Evolutionary conservation across 1,140 invertebrate genomes (phyloP).

Genomic region (Ephestia elutella): DNA sequence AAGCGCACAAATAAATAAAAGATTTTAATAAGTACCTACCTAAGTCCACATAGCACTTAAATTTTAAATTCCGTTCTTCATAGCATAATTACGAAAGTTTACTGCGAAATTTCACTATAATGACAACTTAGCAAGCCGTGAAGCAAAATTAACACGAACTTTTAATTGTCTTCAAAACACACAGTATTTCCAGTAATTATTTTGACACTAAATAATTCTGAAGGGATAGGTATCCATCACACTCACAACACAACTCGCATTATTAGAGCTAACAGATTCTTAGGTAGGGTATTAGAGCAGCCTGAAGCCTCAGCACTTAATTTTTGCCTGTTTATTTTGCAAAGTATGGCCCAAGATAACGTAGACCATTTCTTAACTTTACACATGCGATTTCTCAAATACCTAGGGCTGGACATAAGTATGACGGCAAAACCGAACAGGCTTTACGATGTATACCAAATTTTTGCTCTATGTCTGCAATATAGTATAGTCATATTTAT

Average conservation of each 20-base stretch:
- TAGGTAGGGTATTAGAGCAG: too few relatives aligned
- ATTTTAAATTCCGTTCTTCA: neutral
- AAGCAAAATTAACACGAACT: neutral
- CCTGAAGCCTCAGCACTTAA: too few relatives aligned
- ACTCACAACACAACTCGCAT: too few relatives aligned
- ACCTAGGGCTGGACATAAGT: slow-evolving; percentile 37
- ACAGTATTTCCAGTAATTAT: neutral
- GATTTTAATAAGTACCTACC: slow-evolving; percentile 20
- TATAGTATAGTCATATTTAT: slow-evolving; percentile 52
- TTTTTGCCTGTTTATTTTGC: too few relatives aligned
- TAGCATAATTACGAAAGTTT: neutral
- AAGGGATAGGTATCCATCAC: neutral
- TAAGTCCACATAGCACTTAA: slow-evolving; percentile 10
- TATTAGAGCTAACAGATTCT: too few relatives aligned
- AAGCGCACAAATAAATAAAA: slow-evolving; percentile 25
- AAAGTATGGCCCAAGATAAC: neutral
- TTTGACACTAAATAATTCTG: neutral
- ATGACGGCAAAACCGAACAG: slow-evolving; percentile 22
- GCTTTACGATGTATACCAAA: slow-evolving; percentile 30
- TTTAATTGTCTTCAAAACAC: neutral
- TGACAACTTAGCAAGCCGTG: neutral
- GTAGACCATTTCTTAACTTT: neutral
- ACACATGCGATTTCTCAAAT: neutral
- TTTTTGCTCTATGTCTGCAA: slow-evolving; percentile 38
- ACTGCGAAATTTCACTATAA: neutral